phyloP scores from a whole-genome alignment of 1,140 invertebrate species.

The Apolygus lucorum region DNA sequence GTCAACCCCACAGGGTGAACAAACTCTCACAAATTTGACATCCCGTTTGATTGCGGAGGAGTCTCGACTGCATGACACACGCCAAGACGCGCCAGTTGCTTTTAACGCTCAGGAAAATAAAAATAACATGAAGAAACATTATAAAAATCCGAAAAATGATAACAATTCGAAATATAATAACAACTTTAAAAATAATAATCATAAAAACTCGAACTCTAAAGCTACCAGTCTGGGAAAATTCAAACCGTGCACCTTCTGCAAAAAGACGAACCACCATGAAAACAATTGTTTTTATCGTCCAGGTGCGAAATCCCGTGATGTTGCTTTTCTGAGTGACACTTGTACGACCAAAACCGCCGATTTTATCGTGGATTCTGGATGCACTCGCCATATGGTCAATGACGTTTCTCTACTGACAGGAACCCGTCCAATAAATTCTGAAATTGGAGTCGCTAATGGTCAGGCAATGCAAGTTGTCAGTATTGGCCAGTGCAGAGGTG shows the following conservation, averaged over 20 bases:
- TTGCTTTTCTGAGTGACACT: background rate
- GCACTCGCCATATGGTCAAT: background rate
- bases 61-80: background rate
- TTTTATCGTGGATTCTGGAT: slow-evolving; percentile 15
- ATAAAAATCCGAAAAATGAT: background rate
- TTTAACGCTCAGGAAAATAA: background rate
- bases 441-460: background rate
- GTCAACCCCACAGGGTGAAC: background rate
- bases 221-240: no score
- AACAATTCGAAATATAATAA: background rate
- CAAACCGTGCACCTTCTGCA: slow-evolving; percentile 9
- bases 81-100: background rate
- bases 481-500: background rate
- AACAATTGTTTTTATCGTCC: slow-evolving; percentile 16
- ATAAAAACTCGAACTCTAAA: no score
- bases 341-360: background rate
- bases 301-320: background rate
- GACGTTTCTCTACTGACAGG: background rate
- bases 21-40: background rate
- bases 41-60: background rate
- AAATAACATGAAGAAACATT: background rate
- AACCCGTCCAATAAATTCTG: background rate
- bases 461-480: background rate
- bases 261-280: slow-evolving; percentile 19
- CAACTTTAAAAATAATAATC: background rate